These are phyloP conservation scores for Platorchestia sp. DNA, from an alignment of 1,140 invertebrate genomes.

Conservation along the genomic window DNA sequence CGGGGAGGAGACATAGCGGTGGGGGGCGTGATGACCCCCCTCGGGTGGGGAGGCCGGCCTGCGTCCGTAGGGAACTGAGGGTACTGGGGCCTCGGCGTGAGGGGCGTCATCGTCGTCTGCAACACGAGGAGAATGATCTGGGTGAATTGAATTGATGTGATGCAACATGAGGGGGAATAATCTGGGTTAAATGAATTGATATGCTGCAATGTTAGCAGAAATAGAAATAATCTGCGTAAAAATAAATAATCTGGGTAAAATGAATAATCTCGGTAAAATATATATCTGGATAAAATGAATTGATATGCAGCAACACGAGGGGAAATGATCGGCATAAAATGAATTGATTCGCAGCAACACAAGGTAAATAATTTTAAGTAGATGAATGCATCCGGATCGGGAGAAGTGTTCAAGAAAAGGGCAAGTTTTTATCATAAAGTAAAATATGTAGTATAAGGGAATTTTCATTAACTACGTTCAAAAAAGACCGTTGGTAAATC, in stretches of 20 bases:
- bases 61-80: slow-evolving; percentile 50
- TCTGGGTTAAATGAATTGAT: background rate
- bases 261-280: background rate
- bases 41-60: slow-evolving; percentile 9
- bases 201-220: background rate
- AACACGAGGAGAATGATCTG: background rate
- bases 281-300: too few relatives aligned
- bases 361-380: too few relatives aligned
- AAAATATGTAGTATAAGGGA: too few relatives aligned
- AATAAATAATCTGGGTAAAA: background rate
- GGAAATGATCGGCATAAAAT: too few relatives aligned
- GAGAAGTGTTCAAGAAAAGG: too few relatives aligned
- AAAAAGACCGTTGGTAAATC: too few relatives aligned
- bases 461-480: too few relatives aligned
- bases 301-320: too few relatives aligned
- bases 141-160: background rate
- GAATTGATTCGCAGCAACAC: too few relatives aligned
- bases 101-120: slow-evolving; percentile 60
- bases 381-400: too few relatives aligned
- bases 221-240: background rate
- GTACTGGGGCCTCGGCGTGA: slow-evolving; percentile 61
- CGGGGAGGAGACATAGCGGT: slow-evolving; percentile 34
- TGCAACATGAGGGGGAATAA: background rate
- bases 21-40: slow-evolving; percentile 55
- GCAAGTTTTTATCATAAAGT: too few relatives aligned